Conservation (phyloP, 2,113 vertebrate species). For the Rhipidura dahli region DNA sequence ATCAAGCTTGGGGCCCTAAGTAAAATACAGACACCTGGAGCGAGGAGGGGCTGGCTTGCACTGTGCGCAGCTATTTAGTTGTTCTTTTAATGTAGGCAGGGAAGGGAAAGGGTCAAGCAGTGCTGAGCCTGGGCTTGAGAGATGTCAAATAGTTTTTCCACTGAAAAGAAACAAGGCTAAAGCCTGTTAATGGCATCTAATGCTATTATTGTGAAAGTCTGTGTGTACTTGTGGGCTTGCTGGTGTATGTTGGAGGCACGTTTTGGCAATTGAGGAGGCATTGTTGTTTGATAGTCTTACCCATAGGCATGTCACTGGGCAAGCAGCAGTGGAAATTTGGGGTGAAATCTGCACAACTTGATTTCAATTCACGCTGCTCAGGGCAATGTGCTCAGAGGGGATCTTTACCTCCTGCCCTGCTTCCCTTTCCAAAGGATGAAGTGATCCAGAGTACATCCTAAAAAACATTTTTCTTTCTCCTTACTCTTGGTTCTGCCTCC, state of each 20-base stretch:
- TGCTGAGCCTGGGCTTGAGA: slow-evolving; percentile 8
- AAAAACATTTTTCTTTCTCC: background rate
- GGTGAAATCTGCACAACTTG: background rate
- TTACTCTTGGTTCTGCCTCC: background rate
- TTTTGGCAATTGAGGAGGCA: background rate
- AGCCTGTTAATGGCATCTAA: slow-evolving; percentile 38
- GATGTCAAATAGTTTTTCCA: slow-evolving; percentile 37
- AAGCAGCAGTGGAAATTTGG: background rate
- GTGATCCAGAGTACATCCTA: background rate
- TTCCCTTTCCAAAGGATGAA: background rate
- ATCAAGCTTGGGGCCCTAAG: slow-evolving; percentile 60
- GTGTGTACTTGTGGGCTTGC: background rate
- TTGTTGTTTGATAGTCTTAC: background rate
- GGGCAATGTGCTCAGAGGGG: background rate
- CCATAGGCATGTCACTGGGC: background rate
- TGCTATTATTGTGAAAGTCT: background rate
- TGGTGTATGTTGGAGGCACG: background rate
- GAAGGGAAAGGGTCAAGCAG: slow-evolving; percentile 52
- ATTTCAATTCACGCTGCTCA: background rate
- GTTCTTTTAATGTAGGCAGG: slow-evolving; percentile 39
- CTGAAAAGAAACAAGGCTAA: slow-evolving; percentile 38
- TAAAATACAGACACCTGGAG: slow-evolving; percentile 67
- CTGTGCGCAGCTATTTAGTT: background rate
- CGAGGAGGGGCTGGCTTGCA: slow-evolving; percentile 6
- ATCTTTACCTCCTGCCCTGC: background rate